Base-by-base conservation (phyloP, 2,113 vertebrate species). In the Ictalurus furcatus region DNA sequence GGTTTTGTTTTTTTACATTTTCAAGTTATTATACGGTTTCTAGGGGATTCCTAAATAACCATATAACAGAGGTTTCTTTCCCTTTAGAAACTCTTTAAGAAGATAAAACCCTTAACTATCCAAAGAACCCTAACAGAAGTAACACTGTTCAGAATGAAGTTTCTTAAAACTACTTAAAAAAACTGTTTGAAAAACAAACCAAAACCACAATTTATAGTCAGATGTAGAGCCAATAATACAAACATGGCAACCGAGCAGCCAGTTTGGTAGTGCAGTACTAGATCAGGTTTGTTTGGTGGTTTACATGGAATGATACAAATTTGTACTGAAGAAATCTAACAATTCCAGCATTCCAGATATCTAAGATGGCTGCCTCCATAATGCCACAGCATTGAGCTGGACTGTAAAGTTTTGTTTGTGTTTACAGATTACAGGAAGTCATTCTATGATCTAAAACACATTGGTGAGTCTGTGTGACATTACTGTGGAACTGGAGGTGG, bases 1-100 rank as follows among this genome's bases (percentile, higher is more conserved):
- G 1, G 11, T 52, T 52, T 11, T 52, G 11, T 52, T 52, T 84
- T 65, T 61, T 25, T 52, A 67, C 40, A 67, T 73, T 85, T 73
- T 73, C 12, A 69, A 85, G 84, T 85, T 69, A 85, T 85, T 85
- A 67, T 25, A 28, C 14, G 8, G 83, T 85, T 52, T 85, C 65
- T 54, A 19, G 63, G 63, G 84, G 59, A 84, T 48, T 67, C 13
- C 13, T 44, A 25, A 61, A 84, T 25, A 67, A 28, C 40, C 34
- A 65, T 84, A 19, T 40, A 65, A 67, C 59, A 65, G 37, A 69
- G 54, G 19, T 83, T 84, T 48, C 7, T 69, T 52, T 67, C 6
- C 12, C 37, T 67, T 63, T 67, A 48, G 80, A 17, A 67, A 84
- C 61, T 16, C 0, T 82, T 67, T 85, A 84, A 6, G 25, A 48